Evolutionary conservation across 1,140 invertebrate genomes (phyloP).

Genomic region (Drosophila gunungcola): DNA sequence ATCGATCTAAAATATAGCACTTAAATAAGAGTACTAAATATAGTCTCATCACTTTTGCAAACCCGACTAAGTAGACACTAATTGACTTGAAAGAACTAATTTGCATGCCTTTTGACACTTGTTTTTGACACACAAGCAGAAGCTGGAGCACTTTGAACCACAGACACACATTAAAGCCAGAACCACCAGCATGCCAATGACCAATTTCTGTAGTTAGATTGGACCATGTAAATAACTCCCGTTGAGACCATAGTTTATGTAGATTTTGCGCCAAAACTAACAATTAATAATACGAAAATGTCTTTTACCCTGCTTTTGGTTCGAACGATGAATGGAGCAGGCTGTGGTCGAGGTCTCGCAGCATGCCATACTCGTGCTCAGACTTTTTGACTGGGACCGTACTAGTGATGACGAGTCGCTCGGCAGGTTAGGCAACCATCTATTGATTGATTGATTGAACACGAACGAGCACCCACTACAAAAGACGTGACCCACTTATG

Average conservation of each 20-base stretch:
- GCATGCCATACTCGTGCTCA: conserved; percentile 85
- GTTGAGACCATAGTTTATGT: conserved; percentile 20
- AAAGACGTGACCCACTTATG: not conserved
- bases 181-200: conserved; percentile 35
- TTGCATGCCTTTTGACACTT: conserved; percentile 39
- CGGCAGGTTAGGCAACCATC: conserved; percentile 89
- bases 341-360: conserved; percentile 85
- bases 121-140: conserved; percentile 18
- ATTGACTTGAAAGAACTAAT: not conserved
- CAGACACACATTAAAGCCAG: conserved; percentile 20
- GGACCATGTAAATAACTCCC: conserved; percentile 37
- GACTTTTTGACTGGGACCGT: conserved; percentile 92
- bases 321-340: conserved; percentile 60
- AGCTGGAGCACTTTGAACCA: conserved; percentile 34
- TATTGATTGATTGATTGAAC: conserved; percentile 38
- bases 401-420: conserved; percentile 91
- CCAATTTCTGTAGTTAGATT: conserved; percentile 25
- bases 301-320: conserved; percentile 65
- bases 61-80: conserved; percentile 2
- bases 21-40: not conserved
- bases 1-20: no score
- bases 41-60: conserved; percentile 7
- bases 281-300: conserved; percentile 62
- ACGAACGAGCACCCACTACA: conserved; percentile 19
- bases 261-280: conserved; percentile 42